Conservation (phyloP, 1,140 invertebrate species). For the Matsumurasca onukii region DNA sequence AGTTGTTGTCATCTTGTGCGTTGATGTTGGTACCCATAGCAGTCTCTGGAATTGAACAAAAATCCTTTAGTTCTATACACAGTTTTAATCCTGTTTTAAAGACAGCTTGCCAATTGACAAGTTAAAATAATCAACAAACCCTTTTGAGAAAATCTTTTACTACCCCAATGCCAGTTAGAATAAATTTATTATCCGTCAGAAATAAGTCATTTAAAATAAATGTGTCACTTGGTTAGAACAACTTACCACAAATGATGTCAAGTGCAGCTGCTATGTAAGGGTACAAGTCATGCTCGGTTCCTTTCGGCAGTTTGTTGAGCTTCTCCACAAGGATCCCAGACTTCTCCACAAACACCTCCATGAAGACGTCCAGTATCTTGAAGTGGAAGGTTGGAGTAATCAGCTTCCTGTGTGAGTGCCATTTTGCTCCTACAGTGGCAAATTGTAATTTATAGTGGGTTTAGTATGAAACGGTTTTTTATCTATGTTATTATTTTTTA, state of each 20-base stretch:
- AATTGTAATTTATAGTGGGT: too few species aligned
- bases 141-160: too few species aligned
- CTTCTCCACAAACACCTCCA: constrained; percentile 72
- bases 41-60: constrained; percentile 18
- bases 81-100: too few species aligned
- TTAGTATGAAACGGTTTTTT: too few species aligned
- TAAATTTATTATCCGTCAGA: too few species aligned
- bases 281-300: constrained; percentile 56
- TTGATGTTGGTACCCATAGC: constrained; percentile 12
- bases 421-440: constrained; percentile 65
- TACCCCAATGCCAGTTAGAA: too few species aligned
- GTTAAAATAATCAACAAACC: too few species aligned
- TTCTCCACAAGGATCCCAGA: constrained; percentile 50
- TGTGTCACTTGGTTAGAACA: too few species aligned
- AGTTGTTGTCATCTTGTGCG: constrained; percentile 10
- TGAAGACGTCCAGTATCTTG: constrained; percentile 75
- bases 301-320: constrained; percentile 44
- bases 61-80: too few species aligned
- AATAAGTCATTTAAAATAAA: constrained; percentile 9
- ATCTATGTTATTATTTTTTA: too few species aligned
- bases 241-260: constrained; percentile 73
- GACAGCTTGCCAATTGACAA: too few species aligned
- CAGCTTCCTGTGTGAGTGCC: constrained; percentile 64
- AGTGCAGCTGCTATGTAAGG: constrained; percentile 64
- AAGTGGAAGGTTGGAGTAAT: constrained; percentile 88